Evolutionary conservation across 2,797 vertebrate species (phyloP), one percentile per base, ranked within the genome.

Genomic region (Orestias chungarensis): DNA sequence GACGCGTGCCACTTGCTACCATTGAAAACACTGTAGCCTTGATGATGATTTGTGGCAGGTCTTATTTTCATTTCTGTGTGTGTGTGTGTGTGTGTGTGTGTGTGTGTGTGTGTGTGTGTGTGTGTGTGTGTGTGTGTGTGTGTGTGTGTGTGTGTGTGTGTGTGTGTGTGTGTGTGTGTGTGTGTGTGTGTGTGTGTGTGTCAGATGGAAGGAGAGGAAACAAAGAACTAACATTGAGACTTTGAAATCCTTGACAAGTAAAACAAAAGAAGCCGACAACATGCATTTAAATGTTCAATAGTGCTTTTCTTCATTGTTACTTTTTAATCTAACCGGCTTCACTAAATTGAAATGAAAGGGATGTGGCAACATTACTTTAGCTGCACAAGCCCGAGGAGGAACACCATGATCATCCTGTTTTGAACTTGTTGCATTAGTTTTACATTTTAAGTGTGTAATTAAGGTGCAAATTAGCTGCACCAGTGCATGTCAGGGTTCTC

Each of bases 41-140:
- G 81, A 86, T 74, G 74, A 76, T 81, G 71, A 86, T 81, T 73
- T 75, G 81, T 35, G 50, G 52, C 27, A 59, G 35, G 65, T 29
- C 52, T 68, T 20, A 27, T 17, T 46, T 82, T 66, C n/a, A n/a
- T n/a, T n/a, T n/a, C n/a, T n/a, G n/a, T n/a, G n/a, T n/a, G n/a
- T n/a, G n/a, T n/a, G n/a, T n/a, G n/a, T n/a, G n/a, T n/a, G n/a
- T n/a, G n/a, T n/a, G n/a, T n/a, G n/a, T n/a, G n/a, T n/a, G n/a
- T n/a, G n/a, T n/a, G n/a, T n/a, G n/a, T n/a, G n/a, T n/a, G n/a
- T n/a, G n/a, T n/a, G n/a, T n/a, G n/a, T n/a, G n/a, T n/a, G n/a
- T n/a, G n/a, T n/a, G n/a, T n/a, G n/a, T n/a, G n/a, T n/a, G n/a
- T n/a, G n/a, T n/a, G n/a, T n/a, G n/a, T n/a, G n/a, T n/a, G n/a